Base-by-base conservation (phyloP, 2,888 invertebrate genomes). In the Pollenia angustigena region DNA sequence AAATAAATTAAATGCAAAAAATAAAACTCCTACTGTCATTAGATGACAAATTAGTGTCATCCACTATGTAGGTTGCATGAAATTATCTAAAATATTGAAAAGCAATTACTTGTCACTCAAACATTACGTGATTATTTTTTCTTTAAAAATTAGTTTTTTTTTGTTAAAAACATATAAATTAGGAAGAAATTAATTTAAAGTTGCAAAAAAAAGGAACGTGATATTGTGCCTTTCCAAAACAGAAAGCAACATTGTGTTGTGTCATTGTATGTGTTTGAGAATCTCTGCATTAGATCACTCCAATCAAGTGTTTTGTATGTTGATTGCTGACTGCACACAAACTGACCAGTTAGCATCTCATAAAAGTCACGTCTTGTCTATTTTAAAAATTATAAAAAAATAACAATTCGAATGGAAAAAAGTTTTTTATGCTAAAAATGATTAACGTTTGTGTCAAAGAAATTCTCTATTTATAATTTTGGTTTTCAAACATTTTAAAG, bases 381-480 rank as follows among this genome's bases (percentile, higher is more conserved):
- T 74, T 74, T 18, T 16, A 52, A 74, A 72, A 64, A 4, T 32
- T 32, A 32, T 32, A n/a, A 40, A 60, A 32, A 60, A 62, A 62
- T 68, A 75, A 60, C n/a, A 16, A 62, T 50, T 54, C n/a, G 16
- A 46, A 40, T 66, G 42, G 50, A 75, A 58, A 42, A 2, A 44
- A 10, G 11, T 23, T 54, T 62, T 71, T 78, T 78, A 64, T 75
- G 71, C 66, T 83, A 66, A 80, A 86, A 83, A 85, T 79, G 71
- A 85, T 87, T 85, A 85, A 87, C 82, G 68, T 60, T 83, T 42
- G 52, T 68, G 76, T 76, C 80, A 66, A 75, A 87, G 85, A 87
- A 85, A 85, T 87, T 87, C 54, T 48, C 72, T 71, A 81, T 84
- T 74, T 84, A 80, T 56, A 62, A 40, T 74, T 69, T 66, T 66